Evolutionary conservation across 2,797 vertebrate species (phyloP).

Genomic region (Schizopygopsis malacanthus): DNA sequence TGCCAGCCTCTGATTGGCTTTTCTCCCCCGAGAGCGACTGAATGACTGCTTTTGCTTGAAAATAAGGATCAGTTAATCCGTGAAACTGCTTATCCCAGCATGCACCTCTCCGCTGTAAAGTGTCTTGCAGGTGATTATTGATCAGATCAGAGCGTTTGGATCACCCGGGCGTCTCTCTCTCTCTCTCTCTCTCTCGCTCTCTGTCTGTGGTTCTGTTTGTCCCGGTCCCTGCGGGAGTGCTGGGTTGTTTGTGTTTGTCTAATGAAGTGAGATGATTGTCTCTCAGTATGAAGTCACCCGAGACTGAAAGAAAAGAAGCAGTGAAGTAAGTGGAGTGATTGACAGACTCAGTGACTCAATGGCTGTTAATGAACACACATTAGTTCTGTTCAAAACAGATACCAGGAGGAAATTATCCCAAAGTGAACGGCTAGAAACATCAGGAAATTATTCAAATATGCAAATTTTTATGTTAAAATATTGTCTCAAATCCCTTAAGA

Average conservation of each 20-base stretch:
- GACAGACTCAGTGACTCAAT: constrained; percentile 31
- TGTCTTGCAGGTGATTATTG: constrained; percentile 4
- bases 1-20: neutral
- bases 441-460: neutral
- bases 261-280: constrained; percentile 69
- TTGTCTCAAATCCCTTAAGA: neutral
- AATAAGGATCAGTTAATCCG: constrained; percentile 72
- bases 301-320: constrained; percentile 31
- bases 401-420: neutral
- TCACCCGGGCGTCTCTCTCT: neutral
- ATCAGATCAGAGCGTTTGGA: constrained; percentile 7
- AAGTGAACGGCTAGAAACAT: neutral
- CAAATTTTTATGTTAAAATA: neutral
- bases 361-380: constrained; percentile 37
- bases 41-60: constrained; percentile 65
- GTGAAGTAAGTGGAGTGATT: constrained; percentile 13
- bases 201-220: constrained; percentile 25
- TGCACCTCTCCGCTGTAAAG: constrained; percentile 25
- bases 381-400: constrained; percentile 7
- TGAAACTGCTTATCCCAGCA: constrained; percentile 65
- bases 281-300: constrained; percentile 55
- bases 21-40: constrained; percentile 57
- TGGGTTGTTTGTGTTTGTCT: constrained; percentile 68
- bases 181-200: neutral
- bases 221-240: constrained; percentile 62